Evolutionary conservation across 1,140 invertebrate genomes (phyloP).

Genomic region (Zaprionus ghesquierei): DNA sequence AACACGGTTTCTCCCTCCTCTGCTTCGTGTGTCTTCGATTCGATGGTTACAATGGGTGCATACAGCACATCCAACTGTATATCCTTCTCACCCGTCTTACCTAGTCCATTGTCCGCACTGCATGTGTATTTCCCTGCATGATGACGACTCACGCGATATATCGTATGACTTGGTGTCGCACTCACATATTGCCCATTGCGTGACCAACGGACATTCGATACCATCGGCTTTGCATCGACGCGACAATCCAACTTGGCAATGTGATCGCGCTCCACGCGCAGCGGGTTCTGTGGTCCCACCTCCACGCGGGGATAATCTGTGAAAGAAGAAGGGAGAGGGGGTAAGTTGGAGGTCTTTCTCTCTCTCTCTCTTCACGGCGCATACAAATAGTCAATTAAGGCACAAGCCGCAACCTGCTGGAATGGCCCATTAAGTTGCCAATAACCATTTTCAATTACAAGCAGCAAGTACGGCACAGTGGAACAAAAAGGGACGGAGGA

Average conservation of each 20-base stretch:
- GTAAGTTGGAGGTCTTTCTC: conserved; percentile 57
- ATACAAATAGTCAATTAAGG: conserved; percentile 76
- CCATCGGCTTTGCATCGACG: conserved; percentile 94
- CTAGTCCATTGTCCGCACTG: conserved; percentile 92
- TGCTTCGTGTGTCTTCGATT: conserved; percentile 89
- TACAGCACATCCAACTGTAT: conserved; percentile 92
- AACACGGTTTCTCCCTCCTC: conserved; percentile 92
- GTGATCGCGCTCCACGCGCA: conserved; percentile 92
- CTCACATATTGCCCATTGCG: conserved; percentile 91
- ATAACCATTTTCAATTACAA: conserved; percentile 79
- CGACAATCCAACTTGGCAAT: conserved; percentile 91
- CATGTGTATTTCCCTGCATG: conserved; percentile 94
- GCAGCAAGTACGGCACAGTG: conserved; percentile 1
- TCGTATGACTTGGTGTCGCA: conserved; percentile 89
- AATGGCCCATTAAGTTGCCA: conserved; percentile 75
- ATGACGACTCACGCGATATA: conserved; percentile 89
- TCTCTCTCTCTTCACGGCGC: conserved; percentile 47
- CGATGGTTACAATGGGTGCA: conserved; percentile 91
- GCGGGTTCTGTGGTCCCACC: conserved; percentile 93
- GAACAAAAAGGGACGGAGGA: not conserved
- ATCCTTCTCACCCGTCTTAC: conserved; percentile 89
- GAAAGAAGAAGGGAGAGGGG: conserved; percentile 41
- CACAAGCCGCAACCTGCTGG: conserved; percentile 12
- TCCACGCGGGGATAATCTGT: conserved; percentile 94
- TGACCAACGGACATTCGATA: conserved; percentile 91